Conservation (phyloP, 2,113 vertebrate genomes). For the Melospiza melodia region DNA sequence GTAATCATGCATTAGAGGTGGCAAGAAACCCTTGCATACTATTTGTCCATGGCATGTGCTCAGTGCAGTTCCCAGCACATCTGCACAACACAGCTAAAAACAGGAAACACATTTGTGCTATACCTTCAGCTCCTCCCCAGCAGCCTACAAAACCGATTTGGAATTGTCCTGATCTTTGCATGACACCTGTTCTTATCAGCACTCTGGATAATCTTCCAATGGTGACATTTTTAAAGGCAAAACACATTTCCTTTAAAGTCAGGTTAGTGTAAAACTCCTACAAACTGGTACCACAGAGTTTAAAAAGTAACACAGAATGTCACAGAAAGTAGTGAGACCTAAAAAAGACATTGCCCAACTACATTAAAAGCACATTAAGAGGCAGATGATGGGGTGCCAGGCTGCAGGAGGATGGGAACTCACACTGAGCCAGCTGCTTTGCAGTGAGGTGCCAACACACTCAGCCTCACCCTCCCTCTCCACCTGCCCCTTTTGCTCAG, state of each 20-base stretch:
- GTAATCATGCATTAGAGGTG: neutral
- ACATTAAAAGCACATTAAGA: neutral
- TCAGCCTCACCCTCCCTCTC: neutral
- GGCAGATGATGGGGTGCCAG: neutral
- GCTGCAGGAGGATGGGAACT: neutral
- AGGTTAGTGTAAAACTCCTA: slow-evolving; percentile 10
- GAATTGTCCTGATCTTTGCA: slow-evolving; percentile 35
- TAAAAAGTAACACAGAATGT: neutral
- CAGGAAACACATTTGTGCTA: neutral
- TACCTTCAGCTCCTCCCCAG: neutral
- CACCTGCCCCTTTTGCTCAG: neutral
- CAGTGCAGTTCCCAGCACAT: neutral
- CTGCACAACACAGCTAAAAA: neutral
- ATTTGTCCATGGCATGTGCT: neutral
- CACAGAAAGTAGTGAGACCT: neutral
- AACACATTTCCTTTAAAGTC: neutral
- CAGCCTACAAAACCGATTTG: slow-evolving; percentile 61
- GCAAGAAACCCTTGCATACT: neutral
- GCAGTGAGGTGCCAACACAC: neutral
- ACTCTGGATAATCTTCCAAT: neutral
- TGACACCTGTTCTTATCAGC: slow-evolving; percentile 61
- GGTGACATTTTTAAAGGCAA: neutral
- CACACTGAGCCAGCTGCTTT: rapidly evolving
- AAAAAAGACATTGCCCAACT: neutral
- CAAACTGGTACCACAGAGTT: neutral